Conservation (phyloP, 2,797 vertebrate species). For the Lagocephalus sceleratus region DNA sequence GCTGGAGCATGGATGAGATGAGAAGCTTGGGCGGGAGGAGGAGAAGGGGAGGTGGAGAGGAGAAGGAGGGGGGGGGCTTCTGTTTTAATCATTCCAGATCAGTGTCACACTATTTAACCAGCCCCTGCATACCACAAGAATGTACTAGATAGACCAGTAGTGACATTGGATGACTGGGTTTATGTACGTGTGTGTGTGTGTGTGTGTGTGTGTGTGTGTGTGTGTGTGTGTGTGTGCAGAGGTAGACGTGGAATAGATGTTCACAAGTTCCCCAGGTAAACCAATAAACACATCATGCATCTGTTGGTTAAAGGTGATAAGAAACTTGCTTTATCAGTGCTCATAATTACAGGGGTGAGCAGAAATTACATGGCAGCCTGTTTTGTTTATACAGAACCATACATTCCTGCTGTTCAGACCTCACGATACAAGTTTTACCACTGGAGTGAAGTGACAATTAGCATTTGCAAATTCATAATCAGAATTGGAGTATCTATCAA, state of each 20-base stretch:
- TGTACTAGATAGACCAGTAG: constrained; percentile 34
- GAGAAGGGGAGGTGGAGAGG: constrained; percentile 6
- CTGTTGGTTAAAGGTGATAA: constrained; percentile 61
- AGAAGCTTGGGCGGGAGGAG: constrained; percentile 42
- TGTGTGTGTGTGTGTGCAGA: not conserved
- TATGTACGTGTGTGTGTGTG: not conserved
- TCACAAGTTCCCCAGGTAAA: constrained; percentile 9
- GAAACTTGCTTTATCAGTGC: constrained; percentile 26
- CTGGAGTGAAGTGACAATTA: too few relatives aligned
- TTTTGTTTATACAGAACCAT: constrained; percentile 15
- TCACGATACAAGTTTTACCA: too few relatives aligned
- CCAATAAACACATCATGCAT: constrained; percentile 51
- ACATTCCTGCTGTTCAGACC: constrained; percentile 11
- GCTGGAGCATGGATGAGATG: constrained; percentile 64
- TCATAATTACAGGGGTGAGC: constrained; percentile 34
- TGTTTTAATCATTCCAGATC: constrained; percentile 74
- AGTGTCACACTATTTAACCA: constrained; percentile 62
- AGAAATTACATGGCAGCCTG: constrained; percentile 28
- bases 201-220: too few relatives aligned
- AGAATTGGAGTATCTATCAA: too few relatives aligned
- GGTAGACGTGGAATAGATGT: constrained; percentile 3
- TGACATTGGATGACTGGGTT: constrained; percentile 25
- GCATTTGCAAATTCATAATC: too few relatives aligned
- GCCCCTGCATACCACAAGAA: constrained; percentile 29
- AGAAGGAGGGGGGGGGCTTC: constrained; percentile 31